These are phyloP conservation scores for Hypsopygia costalis DNA, from an alignment of 2,888 invertebrate genomes.

Conservation along the genomic window DNA sequence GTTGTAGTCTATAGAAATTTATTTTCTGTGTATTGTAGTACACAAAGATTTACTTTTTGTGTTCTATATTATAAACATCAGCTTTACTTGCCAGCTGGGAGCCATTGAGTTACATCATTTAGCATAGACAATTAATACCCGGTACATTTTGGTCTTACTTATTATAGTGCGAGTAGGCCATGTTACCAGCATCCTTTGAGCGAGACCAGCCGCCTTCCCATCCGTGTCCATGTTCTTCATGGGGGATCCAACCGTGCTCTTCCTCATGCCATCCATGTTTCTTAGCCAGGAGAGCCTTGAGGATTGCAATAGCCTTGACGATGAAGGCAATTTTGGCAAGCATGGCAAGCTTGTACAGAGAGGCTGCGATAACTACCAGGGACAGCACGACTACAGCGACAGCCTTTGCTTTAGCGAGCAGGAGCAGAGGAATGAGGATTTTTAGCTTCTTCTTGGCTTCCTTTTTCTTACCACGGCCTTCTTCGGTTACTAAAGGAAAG, in stretches of 20 bases:
- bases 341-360: conserved; percentile 86
- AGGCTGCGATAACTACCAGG: conserved; percentile 83
- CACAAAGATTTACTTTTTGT: too few species aligned
- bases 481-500: conserved; percentile 47
- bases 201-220: conserved; percentile 71
- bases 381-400: conserved; percentile 83
- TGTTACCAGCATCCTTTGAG: conserved; percentile 55
- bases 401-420: conserved; percentile 84
- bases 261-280: conserved; percentile 45
- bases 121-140: conserved; percentile 6
- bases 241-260: conserved; percentile 41
- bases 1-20: too few species aligned
- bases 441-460: conserved; percentile 75
- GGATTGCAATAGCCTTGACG: conserved; percentile 54
- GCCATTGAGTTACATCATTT: too few species aligned
- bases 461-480: conserved; percentile 87
- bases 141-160: conserved; percentile 32
- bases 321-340: conserved; percentile 88
- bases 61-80: too few species aligned
- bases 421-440: conserved; percentile 71
- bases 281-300: conserved; percentile 65
- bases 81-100: too few species aligned
- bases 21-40: too few species aligned
- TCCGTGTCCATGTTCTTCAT: conserved; percentile 43
- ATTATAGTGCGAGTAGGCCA: conserved; percentile 65